Evolutionary conservation across 2,797 vertebrate genomes (phyloP).

Genomic region (Cottoperca gobio): DNA sequence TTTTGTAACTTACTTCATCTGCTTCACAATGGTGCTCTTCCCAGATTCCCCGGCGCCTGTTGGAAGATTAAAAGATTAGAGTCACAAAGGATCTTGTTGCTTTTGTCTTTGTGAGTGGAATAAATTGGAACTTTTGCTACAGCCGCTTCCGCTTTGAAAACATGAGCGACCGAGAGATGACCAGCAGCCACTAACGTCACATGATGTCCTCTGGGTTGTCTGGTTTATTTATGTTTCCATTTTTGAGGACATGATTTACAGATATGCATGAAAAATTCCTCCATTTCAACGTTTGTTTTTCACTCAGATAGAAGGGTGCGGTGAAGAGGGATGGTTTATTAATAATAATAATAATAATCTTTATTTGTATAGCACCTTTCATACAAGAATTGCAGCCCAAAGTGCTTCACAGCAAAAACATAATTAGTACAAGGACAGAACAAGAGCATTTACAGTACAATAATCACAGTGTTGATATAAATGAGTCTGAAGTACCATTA

Average conservation of each 20-base stretch:
- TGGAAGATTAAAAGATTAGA: slow-evolving; percentile 51
- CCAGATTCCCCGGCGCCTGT: slow-evolving; percentile 89
- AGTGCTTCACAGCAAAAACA: no score
- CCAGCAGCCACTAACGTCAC: background rate
- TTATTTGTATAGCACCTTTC: no score
- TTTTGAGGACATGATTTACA: slow-evolving; percentile 36
- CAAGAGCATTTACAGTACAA: no score
- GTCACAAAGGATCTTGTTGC: slow-evolving; percentile 25
- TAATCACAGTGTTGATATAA: no score
- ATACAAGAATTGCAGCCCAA: no score
- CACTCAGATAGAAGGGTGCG: slow-evolving; percentile 1
- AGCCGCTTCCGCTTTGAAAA: slow-evolving; percentile 28
- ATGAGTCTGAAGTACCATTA: no score
- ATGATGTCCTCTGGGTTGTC: slow-evolving; percentile 30
- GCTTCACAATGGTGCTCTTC: slow-evolving; percentile 90
- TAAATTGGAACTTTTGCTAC: slow-evolving; percentile 17
- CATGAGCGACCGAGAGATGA: slow-evolving; percentile 18
- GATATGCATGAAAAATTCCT: slow-evolving; percentile 12
- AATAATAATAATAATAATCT: no score
- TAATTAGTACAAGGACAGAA: no score
- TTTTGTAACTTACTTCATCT: slow-evolving; percentile 87
- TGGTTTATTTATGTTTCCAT: slow-evolving; percentile 58
- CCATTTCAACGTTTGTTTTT: slow-evolving; percentile 34
- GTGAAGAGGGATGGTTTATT: background rate
- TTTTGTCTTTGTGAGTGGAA: background rate